Evolutionary conservation across 2,888 invertebrate genomes (phyloP).

Genomic region (Chymomyza fuscimana): DNA sequence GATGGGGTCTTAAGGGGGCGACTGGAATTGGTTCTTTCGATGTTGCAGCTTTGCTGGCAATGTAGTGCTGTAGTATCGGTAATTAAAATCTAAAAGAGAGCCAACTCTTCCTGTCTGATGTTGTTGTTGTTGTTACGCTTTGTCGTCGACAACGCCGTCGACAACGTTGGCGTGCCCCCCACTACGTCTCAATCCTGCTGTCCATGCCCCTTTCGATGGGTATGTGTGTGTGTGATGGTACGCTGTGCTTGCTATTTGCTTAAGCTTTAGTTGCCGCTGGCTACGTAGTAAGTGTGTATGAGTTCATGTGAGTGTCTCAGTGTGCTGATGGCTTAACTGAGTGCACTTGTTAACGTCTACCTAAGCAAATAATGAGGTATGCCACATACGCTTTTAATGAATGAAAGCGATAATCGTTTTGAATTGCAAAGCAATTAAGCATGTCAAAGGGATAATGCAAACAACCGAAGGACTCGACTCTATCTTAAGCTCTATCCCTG

Average conservation of each 20-base stretch:
- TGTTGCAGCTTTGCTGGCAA: conserved; percentile 36
- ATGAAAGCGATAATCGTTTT: conserved; percentile 68
- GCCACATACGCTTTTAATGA: conserved; percentile 66
- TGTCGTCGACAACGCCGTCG: conserved; percentile 17
- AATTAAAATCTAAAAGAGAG: conserved; percentile 75
- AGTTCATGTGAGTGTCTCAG: conserved; percentile 19
- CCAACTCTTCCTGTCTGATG: conserved; percentile 48
- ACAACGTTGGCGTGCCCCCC: background rate
- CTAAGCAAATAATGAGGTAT: conserved; percentile 69
- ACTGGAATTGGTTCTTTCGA: background rate
- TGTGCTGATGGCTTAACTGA: conserved; percentile 30
- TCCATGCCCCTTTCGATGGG: background rate
- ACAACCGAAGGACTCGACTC: conserved; percentile 11
- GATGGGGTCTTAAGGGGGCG: background rate
- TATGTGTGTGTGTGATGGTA: background rate
- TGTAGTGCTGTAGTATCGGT: conserved; percentile 61
- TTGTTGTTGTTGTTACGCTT: conserved; percentile 15
- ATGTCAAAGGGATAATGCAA: conserved; percentile 53
- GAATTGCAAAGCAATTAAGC: conserved; percentile 61
- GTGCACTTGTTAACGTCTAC: conserved; percentile 59
- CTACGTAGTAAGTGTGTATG: conserved; percentile 18
- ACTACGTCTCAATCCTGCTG: background rate
- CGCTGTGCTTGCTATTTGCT: conserved; percentile 58
- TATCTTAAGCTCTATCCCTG: background rate
- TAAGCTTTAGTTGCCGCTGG: conserved; percentile 57